Conservation (phyloP, 2,797 vertebrate species). For the Dicrostonyx torquatus region DNA sequence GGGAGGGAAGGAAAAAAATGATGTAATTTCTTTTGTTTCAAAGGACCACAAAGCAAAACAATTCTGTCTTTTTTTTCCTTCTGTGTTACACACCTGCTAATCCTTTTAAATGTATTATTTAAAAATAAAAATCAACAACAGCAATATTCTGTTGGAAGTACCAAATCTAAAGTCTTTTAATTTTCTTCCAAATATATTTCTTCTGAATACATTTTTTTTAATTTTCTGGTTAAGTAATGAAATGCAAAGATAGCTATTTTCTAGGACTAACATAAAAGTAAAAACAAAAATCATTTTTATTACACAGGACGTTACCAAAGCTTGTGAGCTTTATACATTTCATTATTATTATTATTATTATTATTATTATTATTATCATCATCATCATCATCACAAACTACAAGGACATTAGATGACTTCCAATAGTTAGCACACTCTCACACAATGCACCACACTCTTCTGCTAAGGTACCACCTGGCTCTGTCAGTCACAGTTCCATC, state of each 20-base stretch:
- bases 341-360: not conserved
- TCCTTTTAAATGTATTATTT: conserved; percentile 35
- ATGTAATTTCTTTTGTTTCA: not conserved
- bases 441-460: not conserved
- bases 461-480: not conserved
- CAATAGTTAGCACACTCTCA: not conserved
- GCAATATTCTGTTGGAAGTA: not conserved
- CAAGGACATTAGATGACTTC: not conserved
- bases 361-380: not conserved
- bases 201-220: not conserved
- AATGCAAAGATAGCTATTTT: conserved; percentile 25
- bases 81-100: not conserved
- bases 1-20: not conserved
- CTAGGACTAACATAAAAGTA: not conserved
- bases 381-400: too few relatives aligned
- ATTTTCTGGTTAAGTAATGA: not conserved
- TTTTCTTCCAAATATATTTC: not conserved
- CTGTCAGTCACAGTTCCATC: not conserved
- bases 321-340: not conserved
- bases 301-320: not conserved
- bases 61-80: not conserved
- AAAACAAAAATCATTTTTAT: conserved; percentile 14
- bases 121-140: conserved; percentile 32
- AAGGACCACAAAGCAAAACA: not conserved
- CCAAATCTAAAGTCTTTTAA: not conserved